phyloP scores from a whole-genome alignment of 1,140 invertebrate genomes.

The Alviniconcha marisindica region DNA sequence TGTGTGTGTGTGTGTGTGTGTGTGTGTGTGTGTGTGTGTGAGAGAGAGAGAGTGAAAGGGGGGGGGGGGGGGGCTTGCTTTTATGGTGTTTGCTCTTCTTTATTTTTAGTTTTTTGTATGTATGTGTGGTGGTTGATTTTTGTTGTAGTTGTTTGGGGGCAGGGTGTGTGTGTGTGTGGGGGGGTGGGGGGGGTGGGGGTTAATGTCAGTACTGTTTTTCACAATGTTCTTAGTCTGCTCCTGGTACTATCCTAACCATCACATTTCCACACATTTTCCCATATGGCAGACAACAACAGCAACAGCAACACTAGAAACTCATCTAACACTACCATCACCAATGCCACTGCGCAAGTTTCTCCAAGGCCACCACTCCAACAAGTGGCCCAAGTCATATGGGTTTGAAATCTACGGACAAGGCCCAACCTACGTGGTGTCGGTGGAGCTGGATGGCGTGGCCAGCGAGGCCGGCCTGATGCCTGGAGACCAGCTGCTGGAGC shows the following conservation, averaged over 20 bases:
- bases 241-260: background rate
- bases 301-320: background rate
- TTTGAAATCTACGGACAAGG: conserved; percentile 74
- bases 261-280: background rate
- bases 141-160: too few species aligned
- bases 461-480: conserved; percentile 67
- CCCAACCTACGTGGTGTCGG: conserved; percentile 70
- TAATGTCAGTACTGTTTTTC: too few species aligned
- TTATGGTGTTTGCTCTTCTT: too few species aligned
- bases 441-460: conserved; percentile 70
- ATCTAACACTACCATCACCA: too few species aligned
- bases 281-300: background rate
- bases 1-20: background rate
- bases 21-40: background rate
- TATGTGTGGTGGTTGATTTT: too few species aligned
- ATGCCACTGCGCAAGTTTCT: conserved; percentile 63
- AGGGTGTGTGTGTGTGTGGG: background rate
- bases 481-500: conserved; percentile 73
- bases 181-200: background rate
- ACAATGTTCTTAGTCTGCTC: too few species aligned
- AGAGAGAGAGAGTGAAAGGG: background rate
- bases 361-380: conserved; percentile 28
- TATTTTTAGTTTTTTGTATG: too few species aligned
- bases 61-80: too few species aligned
- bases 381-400: conserved; percentile 74